These are phyloP conservation scores for Hesperia comma DNA, from an alignment of 2,888 invertebrate genomes.

Conservation along the genomic window DNA sequence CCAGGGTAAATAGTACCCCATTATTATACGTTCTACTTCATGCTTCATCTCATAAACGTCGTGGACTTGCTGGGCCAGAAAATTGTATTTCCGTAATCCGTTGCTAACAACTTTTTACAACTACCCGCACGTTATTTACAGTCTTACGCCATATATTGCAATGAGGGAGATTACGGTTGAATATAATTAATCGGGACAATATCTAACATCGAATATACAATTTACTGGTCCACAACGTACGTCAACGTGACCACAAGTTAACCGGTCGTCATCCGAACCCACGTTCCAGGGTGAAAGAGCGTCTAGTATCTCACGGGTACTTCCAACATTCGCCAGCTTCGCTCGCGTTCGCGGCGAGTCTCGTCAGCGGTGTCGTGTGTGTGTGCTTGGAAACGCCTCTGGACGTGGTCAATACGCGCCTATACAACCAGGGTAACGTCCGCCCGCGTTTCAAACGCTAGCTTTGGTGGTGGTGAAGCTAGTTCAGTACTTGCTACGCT, in stretches of 20 bases:
- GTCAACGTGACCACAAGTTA: neutral
- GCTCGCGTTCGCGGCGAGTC: slow-evolving; percentile 88
- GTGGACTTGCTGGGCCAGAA: slow-evolving; percentile 10
- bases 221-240: slow-evolving; percentile 1
- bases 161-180: too few relatives aligned
- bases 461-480: slow-evolving; percentile 19
- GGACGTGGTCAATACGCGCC: slow-evolving; percentile 92
- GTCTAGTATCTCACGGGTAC: slow-evolving; percentile 57
- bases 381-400: slow-evolving; percentile 92
- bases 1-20: slow-evolving; percentile 85
- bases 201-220: neutral
- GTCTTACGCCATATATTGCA: too few relatives aligned
- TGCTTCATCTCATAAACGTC: neutral
- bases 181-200: too few relatives aligned
- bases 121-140: too few relatives aligned
- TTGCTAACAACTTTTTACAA: too few relatives aligned
- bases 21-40: neutral
- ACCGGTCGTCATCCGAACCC: slow-evolving; percentile 36
- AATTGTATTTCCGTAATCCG: slow-evolving; percentile 1
- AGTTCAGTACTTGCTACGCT: neutral
- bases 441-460: neutral
- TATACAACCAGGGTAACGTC: slow-evolving; percentile 92
- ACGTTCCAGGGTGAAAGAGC: slow-evolving; percentile 69
- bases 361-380: slow-evolving; percentile 90
- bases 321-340: slow-evolving; percentile 82